These are phyloP conservation scores for Ophioninae sp. DNA, from an alignment of 2,888 invertebrate genomes.

Conservation along the genomic window DNA sequence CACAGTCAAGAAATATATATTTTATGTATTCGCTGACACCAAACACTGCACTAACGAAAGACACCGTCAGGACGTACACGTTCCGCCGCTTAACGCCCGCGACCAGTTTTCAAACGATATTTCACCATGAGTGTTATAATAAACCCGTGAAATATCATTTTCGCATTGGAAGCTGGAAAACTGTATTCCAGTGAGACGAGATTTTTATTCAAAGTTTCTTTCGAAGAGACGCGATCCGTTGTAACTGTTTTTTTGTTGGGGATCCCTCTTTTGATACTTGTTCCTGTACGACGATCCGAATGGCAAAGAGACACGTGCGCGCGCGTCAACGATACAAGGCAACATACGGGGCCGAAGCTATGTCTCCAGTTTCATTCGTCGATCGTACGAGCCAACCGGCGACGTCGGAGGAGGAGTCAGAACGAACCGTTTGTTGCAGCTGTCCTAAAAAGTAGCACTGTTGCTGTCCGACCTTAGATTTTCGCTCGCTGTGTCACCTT, in stretches of 20 bases:
- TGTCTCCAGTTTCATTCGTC: constrained; percentile 61
- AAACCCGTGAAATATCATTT: not conserved
- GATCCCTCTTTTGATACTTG: constrained; percentile 54
- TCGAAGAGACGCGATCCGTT: constrained; percentile 42
- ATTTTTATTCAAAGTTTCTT: constrained; percentile 44
- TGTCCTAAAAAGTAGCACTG: constrained; percentile 30
- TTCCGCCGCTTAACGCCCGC: not conserved
- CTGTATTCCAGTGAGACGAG: not conserved
- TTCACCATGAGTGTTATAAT: no score
- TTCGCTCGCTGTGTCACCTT: constrained; percentile 4
- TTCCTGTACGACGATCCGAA: constrained; percentile 51
- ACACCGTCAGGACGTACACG: not conserved
- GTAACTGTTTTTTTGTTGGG: constrained; percentile 54
- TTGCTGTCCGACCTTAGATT: constrained; percentile 46
- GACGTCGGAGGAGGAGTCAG: constrained; percentile 59
- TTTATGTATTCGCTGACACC: not conserved
- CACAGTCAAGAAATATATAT: no score
- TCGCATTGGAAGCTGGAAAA: not conserved
- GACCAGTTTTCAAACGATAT: not conserved
- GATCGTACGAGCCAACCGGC: constrained; percentile 53
- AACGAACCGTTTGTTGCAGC: constrained; percentile 38
- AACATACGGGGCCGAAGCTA: constrained; percentile 44
- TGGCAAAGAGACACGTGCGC: constrained; percentile 55
- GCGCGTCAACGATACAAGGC: constrained; percentile 49
- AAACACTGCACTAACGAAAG: not conserved